Evolutionary conservation across 1,140 invertebrate species (phyloP).

Genomic region (Orussus abietinus): DNA sequence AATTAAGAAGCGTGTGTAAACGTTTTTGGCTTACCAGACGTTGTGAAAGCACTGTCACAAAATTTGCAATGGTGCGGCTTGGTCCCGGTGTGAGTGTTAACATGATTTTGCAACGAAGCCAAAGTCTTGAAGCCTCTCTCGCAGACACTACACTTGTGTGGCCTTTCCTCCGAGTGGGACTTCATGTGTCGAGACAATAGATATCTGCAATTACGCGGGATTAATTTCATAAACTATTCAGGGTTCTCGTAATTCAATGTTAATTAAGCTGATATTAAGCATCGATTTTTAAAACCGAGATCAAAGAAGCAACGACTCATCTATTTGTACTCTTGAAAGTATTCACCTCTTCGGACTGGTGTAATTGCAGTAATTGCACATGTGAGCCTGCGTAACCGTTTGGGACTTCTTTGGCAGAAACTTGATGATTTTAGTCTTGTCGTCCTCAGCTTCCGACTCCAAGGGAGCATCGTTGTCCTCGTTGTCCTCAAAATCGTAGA

Average conservation of each 20-base stretch:
- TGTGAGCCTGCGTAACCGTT: slow-evolving; percentile 66
- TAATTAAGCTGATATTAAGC: too few species aligned
- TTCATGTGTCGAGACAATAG: slow-evolving; percentile 91
- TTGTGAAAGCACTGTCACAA: slow-evolving; percentile 92
- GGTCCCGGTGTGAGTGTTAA: slow-evolving; percentile 94
- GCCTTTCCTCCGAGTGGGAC: slow-evolving; percentile 90
- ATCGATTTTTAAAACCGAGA: slow-evolving; percentile 8
- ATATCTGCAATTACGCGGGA: slow-evolving; percentile 63
- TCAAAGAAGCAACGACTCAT: background rate
- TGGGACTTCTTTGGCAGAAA: slow-evolving; percentile 68
- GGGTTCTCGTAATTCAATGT: too few species aligned
- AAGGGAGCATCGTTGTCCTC: slow-evolving; percentile 55
- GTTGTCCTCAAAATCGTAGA: slow-evolving; percentile 66
- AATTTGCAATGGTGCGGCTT: slow-evolving; percentile 93
- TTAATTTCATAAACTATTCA: too few species aligned
- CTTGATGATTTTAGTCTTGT: slow-evolving; percentile 67
- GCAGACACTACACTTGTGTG: slow-evolving; percentile 92
- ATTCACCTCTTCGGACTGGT: slow-evolving; percentile 74
- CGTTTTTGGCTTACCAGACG: slow-evolving; percentile 64
- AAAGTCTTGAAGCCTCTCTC: slow-evolving; percentile 93
- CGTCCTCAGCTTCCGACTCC: slow-evolving; percentile 68
- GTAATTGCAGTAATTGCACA: slow-evolving; percentile 89
- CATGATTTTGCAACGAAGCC: slow-evolving; percentile 90
- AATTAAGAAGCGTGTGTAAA: background rate
- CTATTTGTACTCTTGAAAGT: background rate